phyloP scores from a whole-genome alignment of 35 echinoderm and acorn worm species.

The Apostichopus japonicus region DNA sequence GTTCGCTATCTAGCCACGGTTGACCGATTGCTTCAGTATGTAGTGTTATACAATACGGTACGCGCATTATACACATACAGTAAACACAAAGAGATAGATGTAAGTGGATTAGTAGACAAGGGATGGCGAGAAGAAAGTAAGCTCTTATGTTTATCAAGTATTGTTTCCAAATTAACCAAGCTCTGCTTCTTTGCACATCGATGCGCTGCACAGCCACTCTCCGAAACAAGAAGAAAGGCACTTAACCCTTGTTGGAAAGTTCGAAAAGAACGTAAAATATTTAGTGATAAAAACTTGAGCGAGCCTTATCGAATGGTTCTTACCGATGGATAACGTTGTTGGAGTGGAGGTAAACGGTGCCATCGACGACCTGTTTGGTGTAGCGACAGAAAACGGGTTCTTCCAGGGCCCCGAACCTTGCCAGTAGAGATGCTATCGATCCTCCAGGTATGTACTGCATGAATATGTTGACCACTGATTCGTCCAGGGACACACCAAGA shows the following conservation, averaged over 20 bases:
- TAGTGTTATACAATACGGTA: too few species aligned
- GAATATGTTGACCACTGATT: conserved; percentile 88
- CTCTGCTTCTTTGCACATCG: too few species aligned
- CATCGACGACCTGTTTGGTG: conserved; percentile 87
- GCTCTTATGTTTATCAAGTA: too few species aligned
- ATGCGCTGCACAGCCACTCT: too few species aligned
- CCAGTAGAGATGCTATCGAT: conserved; percentile 83
- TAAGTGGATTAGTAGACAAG: too few species aligned
- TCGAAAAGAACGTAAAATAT: background rate
- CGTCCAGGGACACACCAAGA: conserved; percentile 85
- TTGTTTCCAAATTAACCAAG: too few species aligned
- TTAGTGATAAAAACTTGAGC: too few species aligned
- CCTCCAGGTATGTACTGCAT: conserved; percentile 98
- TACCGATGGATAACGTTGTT: conserved; percentile 97
- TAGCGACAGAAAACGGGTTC: conserved; percentile 94
- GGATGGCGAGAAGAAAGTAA: too few species aligned
- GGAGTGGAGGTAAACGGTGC: conserved; percentile 87
- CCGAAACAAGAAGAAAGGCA: background rate
- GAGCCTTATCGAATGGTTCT: background rate
- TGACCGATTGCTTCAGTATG: too few species aligned
- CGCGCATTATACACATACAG: too few species aligned
- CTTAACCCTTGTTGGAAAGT: background rate
- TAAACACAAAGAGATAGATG: too few species aligned
- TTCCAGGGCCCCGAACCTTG: conserved; percentile 90
- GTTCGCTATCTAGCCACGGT: too few species aligned